These are phyloP conservation scores for Glareola pratincola DNA, from an alignment of 2,113 vertebrate genomes.

Conservation along the genomic window DNA sequence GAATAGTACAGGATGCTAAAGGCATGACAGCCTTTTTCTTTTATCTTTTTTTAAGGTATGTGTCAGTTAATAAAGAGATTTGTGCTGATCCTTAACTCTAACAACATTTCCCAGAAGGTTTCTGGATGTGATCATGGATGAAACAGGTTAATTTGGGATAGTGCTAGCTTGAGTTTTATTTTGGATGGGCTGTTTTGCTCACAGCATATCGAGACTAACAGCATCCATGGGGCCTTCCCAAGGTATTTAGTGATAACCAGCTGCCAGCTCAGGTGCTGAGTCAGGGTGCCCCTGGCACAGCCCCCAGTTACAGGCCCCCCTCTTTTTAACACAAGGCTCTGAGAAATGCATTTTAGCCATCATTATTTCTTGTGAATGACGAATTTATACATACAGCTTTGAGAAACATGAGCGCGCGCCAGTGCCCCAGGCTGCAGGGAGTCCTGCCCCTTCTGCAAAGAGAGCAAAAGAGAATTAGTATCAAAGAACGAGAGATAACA, in stretches of 20 bases:
- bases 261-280: not conserved
- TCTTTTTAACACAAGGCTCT: not conserved
- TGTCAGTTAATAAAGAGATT: not conserved
- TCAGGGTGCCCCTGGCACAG: not conserved
- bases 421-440: not conserved
- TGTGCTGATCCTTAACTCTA: not conserved
- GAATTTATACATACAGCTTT: not conserved
- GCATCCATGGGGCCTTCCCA: not conserved
- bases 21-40: not conserved
- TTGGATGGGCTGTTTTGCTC: not conserved
- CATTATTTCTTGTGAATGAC: not conserved
- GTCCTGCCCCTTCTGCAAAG: not conserved
- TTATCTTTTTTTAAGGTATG: not conserved
- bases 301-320: not conserved
- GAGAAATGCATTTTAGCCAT: not conserved
- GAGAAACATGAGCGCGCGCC: not conserved
- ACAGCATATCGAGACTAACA: rapidly evolving
- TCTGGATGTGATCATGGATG: not conserved
- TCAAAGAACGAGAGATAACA: not conserved
- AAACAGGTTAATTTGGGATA: not conserved
- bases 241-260: not conserved
- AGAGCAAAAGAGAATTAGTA: not conserved
- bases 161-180: not conserved
- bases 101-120: not conserved
- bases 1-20: rapidly evolving